Conservation (phyloP, 2,888 invertebrate genomes). For the Mantis religiosa region DNA sequence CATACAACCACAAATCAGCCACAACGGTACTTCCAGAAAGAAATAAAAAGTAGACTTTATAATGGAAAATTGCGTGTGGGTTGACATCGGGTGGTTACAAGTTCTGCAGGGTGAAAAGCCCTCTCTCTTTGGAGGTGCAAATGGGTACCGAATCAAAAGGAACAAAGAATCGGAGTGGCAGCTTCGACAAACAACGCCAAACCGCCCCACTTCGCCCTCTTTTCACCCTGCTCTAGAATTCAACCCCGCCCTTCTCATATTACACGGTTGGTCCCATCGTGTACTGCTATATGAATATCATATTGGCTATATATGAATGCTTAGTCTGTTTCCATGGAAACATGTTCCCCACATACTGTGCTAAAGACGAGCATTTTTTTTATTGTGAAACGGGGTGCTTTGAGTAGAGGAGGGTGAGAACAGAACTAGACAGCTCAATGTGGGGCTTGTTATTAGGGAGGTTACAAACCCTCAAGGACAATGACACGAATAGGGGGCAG, state of each 20-base stretch:
- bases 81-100: not conserved
- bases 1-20: not conserved
- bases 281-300: not conserved
- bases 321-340: not conserved
- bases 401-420: not conserved
- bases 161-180: not conserved
- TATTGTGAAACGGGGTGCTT: not conserved
- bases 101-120: not conserved
- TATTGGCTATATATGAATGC: constrained; percentile 1
- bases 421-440: constrained; percentile 2
- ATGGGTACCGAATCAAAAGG: not conserved
- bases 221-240: not conserved
- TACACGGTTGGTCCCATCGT: not conserved
- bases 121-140: not conserved
- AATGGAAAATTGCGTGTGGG: not conserved
- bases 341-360: not conserved
- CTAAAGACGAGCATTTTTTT: not conserved
- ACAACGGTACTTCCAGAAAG: not conserved
- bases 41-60: not conserved
- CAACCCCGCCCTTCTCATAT: not conserved
- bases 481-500: not conserved
- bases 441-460: constrained; percentile 6
- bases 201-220: not conserved
- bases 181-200: not conserved
- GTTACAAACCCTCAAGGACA: not conserved